These are phyloP conservation scores for Eciton burchellii DNA, from an alignment of 1,140 invertebrate species.

Conservation along the genomic window DNA sequence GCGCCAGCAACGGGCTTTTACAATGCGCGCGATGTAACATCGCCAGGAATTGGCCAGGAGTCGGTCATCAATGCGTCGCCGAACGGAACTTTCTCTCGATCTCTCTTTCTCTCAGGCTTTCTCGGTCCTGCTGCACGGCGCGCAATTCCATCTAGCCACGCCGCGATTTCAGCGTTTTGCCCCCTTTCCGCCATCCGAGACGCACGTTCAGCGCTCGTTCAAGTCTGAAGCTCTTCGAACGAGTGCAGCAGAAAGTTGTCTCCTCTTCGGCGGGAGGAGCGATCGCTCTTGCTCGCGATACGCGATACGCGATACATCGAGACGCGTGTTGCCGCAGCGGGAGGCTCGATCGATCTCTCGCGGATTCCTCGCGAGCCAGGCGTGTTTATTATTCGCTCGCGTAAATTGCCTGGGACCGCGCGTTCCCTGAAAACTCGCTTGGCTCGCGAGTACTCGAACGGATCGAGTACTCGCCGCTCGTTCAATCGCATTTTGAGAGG, in stretches of 20 bases:
- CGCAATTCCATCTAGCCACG: constrained; percentile 45
- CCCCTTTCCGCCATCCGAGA: constrained; percentile 19
- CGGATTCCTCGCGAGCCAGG: neutral
- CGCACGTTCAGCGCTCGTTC: constrained; percentile 1
- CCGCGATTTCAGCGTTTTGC: neutral
- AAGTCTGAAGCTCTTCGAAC: neutral
- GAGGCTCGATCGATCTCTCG: neutral
- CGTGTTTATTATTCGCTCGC: constrained; percentile 10
- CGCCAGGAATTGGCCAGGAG: constrained; percentile 16
- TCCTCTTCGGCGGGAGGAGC: neutral
- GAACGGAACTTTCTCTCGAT: constrained; percentile 3
- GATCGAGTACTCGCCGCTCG: constrained; percentile 52
- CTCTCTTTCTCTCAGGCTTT: too few species aligned
- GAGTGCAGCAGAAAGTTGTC: neutral
- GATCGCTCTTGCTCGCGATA: too few species aligned
- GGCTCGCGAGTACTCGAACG: constrained; percentile 29
- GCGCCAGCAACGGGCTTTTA: neutral
- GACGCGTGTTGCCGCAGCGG: neutral
- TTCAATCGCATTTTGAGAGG: constrained; percentile 55
- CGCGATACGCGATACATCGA: constrained; percentile 1
- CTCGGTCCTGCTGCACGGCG: too few species aligned
- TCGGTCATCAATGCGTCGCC: constrained; percentile 40
- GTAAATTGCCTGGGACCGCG: neutral
- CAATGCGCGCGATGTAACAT: constrained; percentile 6
- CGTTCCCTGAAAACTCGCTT: constrained; percentile 20